Conservation (phyloP, 2,113 vertebrate genomes). For the Microcebus tavaratra region DNA sequence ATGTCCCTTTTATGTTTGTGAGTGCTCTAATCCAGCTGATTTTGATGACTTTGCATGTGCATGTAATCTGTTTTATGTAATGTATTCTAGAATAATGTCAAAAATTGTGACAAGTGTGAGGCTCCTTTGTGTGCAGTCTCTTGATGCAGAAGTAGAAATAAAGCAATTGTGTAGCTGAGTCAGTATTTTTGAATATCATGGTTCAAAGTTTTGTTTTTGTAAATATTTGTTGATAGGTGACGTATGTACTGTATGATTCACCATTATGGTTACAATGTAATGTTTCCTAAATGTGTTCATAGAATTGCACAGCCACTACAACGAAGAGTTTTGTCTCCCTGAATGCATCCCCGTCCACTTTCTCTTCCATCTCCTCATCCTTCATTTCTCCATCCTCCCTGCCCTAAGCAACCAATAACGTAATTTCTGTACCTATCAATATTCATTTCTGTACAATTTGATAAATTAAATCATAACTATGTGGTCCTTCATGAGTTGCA, state of each 20-base stretch:
- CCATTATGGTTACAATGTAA: neutral
- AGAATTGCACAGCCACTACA: neutral
- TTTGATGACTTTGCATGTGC: too few species aligned
- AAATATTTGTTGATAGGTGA: neutral
- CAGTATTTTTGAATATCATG: neutral
- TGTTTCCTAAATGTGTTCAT: neutral
- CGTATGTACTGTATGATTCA: neutral
- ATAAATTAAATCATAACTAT: neutral
- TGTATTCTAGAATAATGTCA: neutral
- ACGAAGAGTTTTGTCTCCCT: neutral
- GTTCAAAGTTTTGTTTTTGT: neutral
- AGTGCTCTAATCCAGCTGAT: neutral
- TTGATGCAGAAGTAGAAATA: neutral
- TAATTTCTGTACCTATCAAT: neutral
- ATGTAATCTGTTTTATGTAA: neutral
- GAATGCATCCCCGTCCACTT: neutral
- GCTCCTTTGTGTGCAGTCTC: neutral
- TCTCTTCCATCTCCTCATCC: neutral
- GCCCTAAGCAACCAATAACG: neutral
- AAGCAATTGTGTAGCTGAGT: neutral
- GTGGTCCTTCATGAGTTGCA: neutral
- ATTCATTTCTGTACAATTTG: neutral
- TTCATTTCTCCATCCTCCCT: neutral
- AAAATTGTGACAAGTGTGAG: neutral
- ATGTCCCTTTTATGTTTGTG: conserved; percentile 23